Evolutionary conservation across 2,113 vertebrate species (phyloP).

Genomic region (Protomyctophum bolini): DNA sequence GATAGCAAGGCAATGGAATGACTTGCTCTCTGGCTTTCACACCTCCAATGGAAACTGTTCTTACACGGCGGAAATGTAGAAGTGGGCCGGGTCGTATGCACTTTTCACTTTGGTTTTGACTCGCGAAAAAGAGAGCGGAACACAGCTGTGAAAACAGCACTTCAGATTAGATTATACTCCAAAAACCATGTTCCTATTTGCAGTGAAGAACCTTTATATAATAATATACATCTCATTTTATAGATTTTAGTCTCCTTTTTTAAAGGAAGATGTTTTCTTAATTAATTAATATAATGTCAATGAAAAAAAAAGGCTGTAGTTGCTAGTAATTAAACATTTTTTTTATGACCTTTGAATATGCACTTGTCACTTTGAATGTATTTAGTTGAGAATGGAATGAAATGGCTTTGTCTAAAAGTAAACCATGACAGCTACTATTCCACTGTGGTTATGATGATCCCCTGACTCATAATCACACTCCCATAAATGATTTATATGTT

Average conservation of each 20-base stretch:
- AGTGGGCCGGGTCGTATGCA: too few relatives aligned
- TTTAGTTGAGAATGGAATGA: conserved; percentile 6
- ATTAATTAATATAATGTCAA: conserved; percentile 30
- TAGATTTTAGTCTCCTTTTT: conserved; percentile 27
- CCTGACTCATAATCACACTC: background rate
- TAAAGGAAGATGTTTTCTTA: conserved; percentile 45
- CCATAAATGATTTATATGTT: background rate
- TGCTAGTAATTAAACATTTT: conserved; percentile 30
- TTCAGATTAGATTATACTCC: background rate
- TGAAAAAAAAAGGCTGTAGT: conserved; percentile 28
- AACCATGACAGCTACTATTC: conserved; percentile 12
- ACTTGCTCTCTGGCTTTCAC: too few relatives aligned
- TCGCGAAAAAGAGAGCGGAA: background rate
- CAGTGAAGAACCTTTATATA: conserved; percentile 43
- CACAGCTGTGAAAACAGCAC: conserved; percentile 1
- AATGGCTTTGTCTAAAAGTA: conserved; percentile 11
- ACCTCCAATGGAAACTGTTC: too few relatives aligned
- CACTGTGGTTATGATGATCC: background rate
- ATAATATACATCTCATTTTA: conserved; percentile 49
- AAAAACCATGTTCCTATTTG: conserved; percentile 21
- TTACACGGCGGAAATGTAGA: too few relatives aligned
- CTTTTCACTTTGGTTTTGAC: too few relatives aligned
- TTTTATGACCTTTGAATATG: conserved; percentile 39
- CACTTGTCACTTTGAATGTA: conserved; percentile 71
- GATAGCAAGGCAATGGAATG: too few relatives aligned